Evolutionary conservation across 2,113 vertebrate species (phyloP).

Genomic region (Microtus richardsoni): DNA sequence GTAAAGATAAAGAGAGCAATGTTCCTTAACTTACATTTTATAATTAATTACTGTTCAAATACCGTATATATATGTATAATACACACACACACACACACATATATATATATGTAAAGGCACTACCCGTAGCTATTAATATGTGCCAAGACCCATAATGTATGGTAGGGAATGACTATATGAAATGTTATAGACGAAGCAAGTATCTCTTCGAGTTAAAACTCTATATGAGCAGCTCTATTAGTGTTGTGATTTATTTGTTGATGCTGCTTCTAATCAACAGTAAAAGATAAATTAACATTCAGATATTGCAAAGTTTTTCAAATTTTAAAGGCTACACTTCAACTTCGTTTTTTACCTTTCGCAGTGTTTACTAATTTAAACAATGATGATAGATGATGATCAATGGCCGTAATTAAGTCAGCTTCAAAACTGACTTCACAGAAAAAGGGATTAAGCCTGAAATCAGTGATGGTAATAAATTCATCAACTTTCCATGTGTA

Average conservation of each 20-base stretch:
- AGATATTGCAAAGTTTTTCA: not conserved
- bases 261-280: not conserved
- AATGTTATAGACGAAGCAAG: not conserved
- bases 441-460: not conserved
- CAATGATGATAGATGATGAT: not conserved
- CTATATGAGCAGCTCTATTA: not conserved
- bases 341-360: not conserved
- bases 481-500: not conserved
- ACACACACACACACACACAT: too few species aligned
- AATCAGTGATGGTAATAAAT: not conserved
- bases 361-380: not conserved
- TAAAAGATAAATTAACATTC: not conserved
- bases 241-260: not conserved
- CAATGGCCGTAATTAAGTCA: not conserved
- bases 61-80: not conserved
- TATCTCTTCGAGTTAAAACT: not conserved
- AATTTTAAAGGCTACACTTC: not conserved
- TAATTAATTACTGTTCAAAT: not conserved
- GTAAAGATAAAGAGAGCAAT: not conserved
- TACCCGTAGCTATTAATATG: slow-evolving; percentile 1
- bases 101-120: not conserved
- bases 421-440: slow-evolving; percentile 30
- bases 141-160: slow-evolving; percentile 19
- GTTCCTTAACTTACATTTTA: not conserved
- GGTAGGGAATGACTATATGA: not conserved